Evolutionary conservation across 2,113 vertebrate genomes (phyloP).

Genomic region (Vicugna pacos): DNA sequence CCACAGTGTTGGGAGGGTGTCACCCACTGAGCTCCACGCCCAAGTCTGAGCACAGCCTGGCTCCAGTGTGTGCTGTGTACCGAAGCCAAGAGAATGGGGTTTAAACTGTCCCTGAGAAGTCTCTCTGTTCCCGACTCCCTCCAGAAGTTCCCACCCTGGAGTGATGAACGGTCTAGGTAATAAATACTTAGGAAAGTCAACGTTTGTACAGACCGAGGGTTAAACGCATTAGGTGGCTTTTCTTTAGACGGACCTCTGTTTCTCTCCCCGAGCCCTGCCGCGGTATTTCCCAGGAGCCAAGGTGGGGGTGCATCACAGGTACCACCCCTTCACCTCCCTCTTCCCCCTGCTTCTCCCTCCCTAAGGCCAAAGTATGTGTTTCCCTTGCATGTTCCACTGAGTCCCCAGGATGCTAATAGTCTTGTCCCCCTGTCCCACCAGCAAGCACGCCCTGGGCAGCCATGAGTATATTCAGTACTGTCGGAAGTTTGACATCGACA

Average conservation of each 20-base stretch:
- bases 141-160: neutral
- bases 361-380: neutral
- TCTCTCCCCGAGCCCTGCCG: neutral
- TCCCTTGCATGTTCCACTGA: neutral
- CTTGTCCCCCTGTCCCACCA: conserved; percentile 73
- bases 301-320: neutral
- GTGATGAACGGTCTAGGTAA: neutral
- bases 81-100: neutral
- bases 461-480: conserved; percentile 96
- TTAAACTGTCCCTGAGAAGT: neutral
- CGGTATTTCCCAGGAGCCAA: neutral
- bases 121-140: neutral
- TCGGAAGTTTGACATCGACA: conserved; percentile 94
- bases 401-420: conserved; percentile 35
- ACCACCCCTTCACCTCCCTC: too few relatives aligned
- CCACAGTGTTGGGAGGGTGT: neutral
- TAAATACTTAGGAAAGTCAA: neutral
- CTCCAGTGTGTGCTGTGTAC: accelerated
- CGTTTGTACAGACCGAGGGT: neutral
- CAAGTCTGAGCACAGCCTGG: neutral
- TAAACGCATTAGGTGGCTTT: neutral
- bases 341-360: neutral
- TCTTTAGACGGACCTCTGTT: neutral
- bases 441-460: conserved; percentile 93
- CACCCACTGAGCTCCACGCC: neutral